Evolutionary conservation across 2,888 invertebrate genomes (phyloP).

Genomic region (Aporophyla nigra): DNA sequence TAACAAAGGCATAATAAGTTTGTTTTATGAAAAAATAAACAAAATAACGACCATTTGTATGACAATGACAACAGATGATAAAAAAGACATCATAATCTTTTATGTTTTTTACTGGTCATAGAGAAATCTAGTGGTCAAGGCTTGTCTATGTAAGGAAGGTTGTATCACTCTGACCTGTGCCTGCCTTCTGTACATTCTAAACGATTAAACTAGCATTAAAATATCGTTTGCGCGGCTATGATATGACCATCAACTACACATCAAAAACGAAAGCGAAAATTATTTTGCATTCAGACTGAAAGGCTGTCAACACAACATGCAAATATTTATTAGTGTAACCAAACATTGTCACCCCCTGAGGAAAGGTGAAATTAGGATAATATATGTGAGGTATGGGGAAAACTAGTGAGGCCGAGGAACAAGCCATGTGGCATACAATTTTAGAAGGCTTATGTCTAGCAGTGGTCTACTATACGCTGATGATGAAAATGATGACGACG

Average conservation of each 20-base stretch:
- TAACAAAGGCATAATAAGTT: constrained; percentile 25
- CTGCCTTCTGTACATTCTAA: constrained; percentile 43
- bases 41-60: constrained; percentile 10
- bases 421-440: no score
- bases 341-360: not conserved
- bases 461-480: not conserved
- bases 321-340: not conserved
- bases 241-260: constrained; percentile 3
- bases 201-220: constrained; percentile 37
- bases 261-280: not conserved
- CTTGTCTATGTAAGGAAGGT: constrained; percentile 23
- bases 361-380: not conserved
- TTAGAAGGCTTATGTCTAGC: no score
- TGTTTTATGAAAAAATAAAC: constrained; percentile 23
- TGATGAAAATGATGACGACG: not conserved
- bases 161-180: constrained; percentile 25
- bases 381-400: not conserved
- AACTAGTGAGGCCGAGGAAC: not conserved
- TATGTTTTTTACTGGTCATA: constrained; percentile 35
- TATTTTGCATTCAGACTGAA: not conserved
- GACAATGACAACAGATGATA: constrained; percentile 17
- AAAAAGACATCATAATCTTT: constrained; percentile 7
- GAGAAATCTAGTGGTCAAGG: constrained; percentile 61
- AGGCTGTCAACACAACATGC: not conserved
- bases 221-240: constrained; percentile 18